Conservation (phyloP, 2,113 vertebrate species). For the Neolamprologus modestus region DNA sequence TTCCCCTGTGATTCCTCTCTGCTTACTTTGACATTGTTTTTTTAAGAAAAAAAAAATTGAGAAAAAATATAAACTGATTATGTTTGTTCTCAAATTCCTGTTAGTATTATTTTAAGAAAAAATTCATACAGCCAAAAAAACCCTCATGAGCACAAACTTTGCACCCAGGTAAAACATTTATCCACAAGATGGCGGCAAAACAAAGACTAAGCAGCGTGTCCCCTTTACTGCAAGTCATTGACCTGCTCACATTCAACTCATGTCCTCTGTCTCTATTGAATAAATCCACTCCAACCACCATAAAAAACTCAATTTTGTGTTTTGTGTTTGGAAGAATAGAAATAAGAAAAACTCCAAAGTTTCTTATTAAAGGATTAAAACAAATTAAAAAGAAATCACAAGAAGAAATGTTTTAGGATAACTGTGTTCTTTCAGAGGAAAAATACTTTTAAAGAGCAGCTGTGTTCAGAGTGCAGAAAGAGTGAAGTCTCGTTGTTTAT, state of each 20-base stretch:
- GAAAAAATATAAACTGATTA: rapidly evolving
- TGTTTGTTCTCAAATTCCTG: background rate
- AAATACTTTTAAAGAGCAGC: background rate
- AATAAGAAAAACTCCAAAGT: background rate
- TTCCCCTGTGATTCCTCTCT: rapidly evolving
- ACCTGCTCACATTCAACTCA: background rate
- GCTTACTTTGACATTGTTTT: background rate
- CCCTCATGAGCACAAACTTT: rapidly evolving
- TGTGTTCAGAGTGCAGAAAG: background rate
- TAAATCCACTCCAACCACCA: background rate
- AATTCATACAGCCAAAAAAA: background rate
- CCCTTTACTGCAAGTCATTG: background rate
- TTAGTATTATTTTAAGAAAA: background rate
- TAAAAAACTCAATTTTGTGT: rapidly evolving
- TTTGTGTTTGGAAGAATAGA: background rate
- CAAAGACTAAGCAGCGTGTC: rapidly evolving
- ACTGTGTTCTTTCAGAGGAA: background rate
- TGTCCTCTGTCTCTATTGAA: background rate
- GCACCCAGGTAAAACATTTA: background rate
- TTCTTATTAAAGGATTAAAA: rapidly evolving
- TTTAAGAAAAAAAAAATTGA: rapidly evolving
- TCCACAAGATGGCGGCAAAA: constrained; percentile 25
- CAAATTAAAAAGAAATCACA: background rate
- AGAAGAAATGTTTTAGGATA: background rate
- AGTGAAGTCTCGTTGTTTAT: background rate